phyloP scores from a whole-genome alignment of 2,888 invertebrate species.

The Melitaea athalia region DNA sequence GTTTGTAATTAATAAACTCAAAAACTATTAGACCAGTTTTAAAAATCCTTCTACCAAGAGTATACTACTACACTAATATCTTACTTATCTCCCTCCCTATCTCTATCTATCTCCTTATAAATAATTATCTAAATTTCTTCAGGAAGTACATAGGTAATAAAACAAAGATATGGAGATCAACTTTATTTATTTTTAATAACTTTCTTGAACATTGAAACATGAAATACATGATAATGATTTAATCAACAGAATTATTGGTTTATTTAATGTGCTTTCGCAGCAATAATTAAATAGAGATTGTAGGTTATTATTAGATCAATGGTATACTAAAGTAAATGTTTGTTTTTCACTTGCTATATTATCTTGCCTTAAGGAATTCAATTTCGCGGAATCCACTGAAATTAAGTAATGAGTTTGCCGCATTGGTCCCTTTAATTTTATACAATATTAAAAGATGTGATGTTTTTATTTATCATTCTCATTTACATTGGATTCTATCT shows the following conservation, averaged over 20 bases:
- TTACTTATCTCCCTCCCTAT: too few relatives aligned
- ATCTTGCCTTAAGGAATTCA: background rate
- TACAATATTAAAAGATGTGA: conserved; percentile 49
- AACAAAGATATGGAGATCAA: conserved; percentile 18
- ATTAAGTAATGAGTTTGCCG: conserved; percentile 42
- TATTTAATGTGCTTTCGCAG: conserved; percentile 13
- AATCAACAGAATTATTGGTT: conserved; percentile 22
- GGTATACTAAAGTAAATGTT: background rate
- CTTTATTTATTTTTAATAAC: conserved; percentile 30
- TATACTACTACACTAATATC: too few relatives aligned
- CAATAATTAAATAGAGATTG: conserved; percentile 14
- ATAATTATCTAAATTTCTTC: background rate
- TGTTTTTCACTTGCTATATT: background rate
- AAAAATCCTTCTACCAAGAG: too few relatives aligned
- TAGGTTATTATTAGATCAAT: conserved; percentile 4
- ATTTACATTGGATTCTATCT: conserved; percentile 57
- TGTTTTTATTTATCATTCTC: background rate
- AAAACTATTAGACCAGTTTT: too few relatives aligned
- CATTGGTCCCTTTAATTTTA: conserved; percentile 69
- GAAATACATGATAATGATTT: conserved; percentile 21
- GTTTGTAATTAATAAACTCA: too few relatives aligned
- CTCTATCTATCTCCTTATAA: too few relatives aligned
- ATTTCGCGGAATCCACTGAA: background rate
- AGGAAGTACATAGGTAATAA: conserved; percentile 1
- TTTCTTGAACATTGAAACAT: conserved; percentile 21